Percentiles rank a stretch among this genome's conserved stretches.
phyloP scores from a whole-genome alignment of 2,888 invertebrate species.

The Zaprionus bogoriensis region DNA sequence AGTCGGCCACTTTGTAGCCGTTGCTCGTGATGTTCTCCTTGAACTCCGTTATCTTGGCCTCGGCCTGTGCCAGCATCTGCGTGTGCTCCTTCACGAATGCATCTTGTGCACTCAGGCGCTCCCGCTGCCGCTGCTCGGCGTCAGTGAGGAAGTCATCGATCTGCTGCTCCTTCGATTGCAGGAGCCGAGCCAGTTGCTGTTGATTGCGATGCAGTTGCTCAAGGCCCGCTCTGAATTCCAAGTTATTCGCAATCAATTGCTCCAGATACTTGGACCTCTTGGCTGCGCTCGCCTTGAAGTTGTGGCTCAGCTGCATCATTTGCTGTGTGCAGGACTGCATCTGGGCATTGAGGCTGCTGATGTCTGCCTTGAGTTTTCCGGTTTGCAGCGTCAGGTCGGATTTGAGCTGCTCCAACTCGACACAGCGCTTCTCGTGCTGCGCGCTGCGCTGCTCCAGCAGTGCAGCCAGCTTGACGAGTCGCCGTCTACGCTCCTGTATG shows the following conservation, averaged over 20 bases:
- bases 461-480: constrained; percentile 24
- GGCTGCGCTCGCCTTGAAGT: constrained; percentile 18
- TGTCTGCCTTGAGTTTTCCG: constrained; percentile 8
- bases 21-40: neutral
- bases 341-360: constrained; percentile 13
- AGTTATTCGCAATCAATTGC: constrained; percentile 24
- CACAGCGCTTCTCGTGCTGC: constrained; percentile 27
- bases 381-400: constrained; percentile 13
- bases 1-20: constrained; percentile 2
- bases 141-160: constrained; percentile 46
- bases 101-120: constrained; percentile 9
- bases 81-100: constrained; percentile 10
- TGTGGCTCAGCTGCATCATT: constrained; percentile 28
- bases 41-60: constrained; percentile 20
- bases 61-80: constrained; percentile 11
- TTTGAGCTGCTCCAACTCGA: constrained; percentile 30
- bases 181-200: neutral
- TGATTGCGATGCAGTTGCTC: neutral
- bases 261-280: constrained; percentile 21
- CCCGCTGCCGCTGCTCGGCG: constrained; percentile 50
- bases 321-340: constrained; percentile 26
- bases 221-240: constrained; percentile 1
- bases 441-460: constrained; percentile 17
- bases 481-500: constrained; percentile 16
- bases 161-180: constrained; percentile 2